These are phyloP conservation scores for Cyclura pinguis DNA, from an alignment of 2,797 vertebrate genomes.

Conservation along the genomic window DNA sequence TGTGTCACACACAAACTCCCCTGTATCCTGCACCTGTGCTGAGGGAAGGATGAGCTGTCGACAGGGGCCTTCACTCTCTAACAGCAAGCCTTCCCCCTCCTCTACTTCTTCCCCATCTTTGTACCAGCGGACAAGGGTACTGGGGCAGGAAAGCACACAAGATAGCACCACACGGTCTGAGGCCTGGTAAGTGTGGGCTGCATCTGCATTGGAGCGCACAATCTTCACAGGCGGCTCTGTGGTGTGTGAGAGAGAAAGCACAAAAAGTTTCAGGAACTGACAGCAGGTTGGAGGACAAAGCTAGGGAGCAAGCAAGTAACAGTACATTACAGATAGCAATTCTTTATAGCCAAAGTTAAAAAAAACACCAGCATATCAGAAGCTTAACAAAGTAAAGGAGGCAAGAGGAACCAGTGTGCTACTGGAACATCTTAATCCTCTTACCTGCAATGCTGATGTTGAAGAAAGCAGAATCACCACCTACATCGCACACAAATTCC, in stretches of 20 bases:
- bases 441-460: slow-evolving; percentile 90
- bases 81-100: slow-evolving; percentile 80
- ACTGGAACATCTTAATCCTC: slow-evolving; percentile 34
- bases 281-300: not conserved
- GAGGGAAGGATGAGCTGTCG: slow-evolving; percentile 86
- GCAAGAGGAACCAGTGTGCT: not conserved
- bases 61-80: slow-evolving; percentile 86
- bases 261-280: not conserved
- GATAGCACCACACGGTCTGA: slow-evolving; percentile 89
- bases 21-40: slow-evolving; percentile 83
- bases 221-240: slow-evolving; percentile 90
- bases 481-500: slow-evolving; percentile 93
- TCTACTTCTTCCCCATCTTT: slow-evolving; percentile 93
- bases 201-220: slow-evolving; percentile 88
- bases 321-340: not conserved
- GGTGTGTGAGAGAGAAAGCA: not conserved
- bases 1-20: slow-evolving; percentile 93
- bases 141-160: slow-evolving; percentile 88
- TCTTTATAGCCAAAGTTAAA: not conserved
- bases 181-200: slow-evolving; percentile 82
- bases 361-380: not conserved
- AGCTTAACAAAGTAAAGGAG: not conserved
- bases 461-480: slow-evolving; percentile 92
- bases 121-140: slow-evolving; percentile 86
- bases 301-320: not conserved